phyloP scores from a whole-genome alignment of 1,140 invertebrate species.

The Leptestheria dahalacensis region DNA sequence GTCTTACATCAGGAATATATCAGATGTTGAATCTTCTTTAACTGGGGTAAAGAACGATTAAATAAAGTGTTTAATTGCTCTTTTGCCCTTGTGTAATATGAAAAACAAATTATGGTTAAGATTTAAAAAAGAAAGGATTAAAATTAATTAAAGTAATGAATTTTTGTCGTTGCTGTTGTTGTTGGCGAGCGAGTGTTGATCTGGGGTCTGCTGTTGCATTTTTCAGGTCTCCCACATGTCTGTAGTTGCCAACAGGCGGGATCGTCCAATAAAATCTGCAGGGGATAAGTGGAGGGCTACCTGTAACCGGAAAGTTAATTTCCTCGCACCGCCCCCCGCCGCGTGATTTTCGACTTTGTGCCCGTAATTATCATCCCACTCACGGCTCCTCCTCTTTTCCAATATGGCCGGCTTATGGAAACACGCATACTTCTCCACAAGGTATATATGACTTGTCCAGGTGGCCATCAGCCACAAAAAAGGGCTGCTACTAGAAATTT shows the following conservation, averaged over 20 bases:
- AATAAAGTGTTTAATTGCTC: too few relatives aligned
- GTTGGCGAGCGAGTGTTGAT: too few relatives aligned
- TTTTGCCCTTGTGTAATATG: too few relatives aligned
- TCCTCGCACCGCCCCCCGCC: conserved; percentile 13
- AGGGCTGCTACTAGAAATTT: too few relatives aligned
- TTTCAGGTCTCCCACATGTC: not conserved
- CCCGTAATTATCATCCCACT: conserved; percentile 15
- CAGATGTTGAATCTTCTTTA: too few relatives aligned
- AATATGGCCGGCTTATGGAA: not conserved
- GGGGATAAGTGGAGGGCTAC: conserved; percentile 14
- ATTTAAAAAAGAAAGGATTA: too few relatives aligned
- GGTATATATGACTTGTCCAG: not conserved
- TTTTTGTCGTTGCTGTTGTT: too few relatives aligned
- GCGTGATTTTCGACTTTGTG: conserved; percentile 16
- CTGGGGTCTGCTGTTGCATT: not conserved
- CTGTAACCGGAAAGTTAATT: conserved; percentile 15
- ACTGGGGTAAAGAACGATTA: too few relatives aligned
- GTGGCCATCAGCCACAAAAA: too few relatives aligned
- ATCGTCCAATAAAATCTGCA: conserved; percentile 13
- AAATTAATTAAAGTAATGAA: too few relatives aligned
- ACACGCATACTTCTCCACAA: not conserved
- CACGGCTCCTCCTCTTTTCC: conserved; percentile 6
- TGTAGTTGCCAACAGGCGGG: conserved; percentile 1
- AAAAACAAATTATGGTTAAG: too few relatives aligned
- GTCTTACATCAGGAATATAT: too few relatives aligned